Evolutionary conservation across 2,888 invertebrate genomes (phyloP), one percentile per base, ranked within the genome.

Genomic region (Yponomeuta plumbellus): DNA sequence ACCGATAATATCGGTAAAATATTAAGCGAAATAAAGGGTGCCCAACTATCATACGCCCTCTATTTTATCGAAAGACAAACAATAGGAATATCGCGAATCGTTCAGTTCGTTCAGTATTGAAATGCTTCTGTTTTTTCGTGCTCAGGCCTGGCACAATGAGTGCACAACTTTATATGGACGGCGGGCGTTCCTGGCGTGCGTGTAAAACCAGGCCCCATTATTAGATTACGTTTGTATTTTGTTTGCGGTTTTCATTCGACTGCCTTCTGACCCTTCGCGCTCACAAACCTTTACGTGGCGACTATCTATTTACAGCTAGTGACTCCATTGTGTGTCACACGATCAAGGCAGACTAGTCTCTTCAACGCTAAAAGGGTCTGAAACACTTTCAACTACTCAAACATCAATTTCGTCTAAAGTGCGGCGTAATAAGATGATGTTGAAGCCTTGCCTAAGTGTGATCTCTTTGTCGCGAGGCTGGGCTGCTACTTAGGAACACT

Each of bases 361-460:
- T 17, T 52, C 44, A 52, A 52, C 44, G 10, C 17, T 3, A 52
- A 52, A 17, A 52, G 17, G 44, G 44, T 52, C 44, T 52, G 17
- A 52, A 52, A 52, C 44, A 52, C 44, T 52, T 52, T 52, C 44
- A 52, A 52, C 44, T 52, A 52, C 44, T 52, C 44, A 52, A 52
- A 52, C 44, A 52, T 52, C 17, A 52, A 52, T 52, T 52, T 17
- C 13, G 44, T 52, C 44, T 52, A 17, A 52, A 52, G 44, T 52
- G 44, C 44, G 44, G 17, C 44, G 44, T 52, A 52, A 52, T 52
- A 52, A 52, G 44, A 52, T 52, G 17, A 52, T 17, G 44, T 52
- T 17, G 17, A 52, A 52, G 44, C 44, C 44, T 52, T 17, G 2
- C 44, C 44, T 52, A 52, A 52, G 44, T 52, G 44, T 52, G 44